These are phyloP conservation scores for Mesitornis unicolor DNA, from an alignment of 2,113 vertebrate genomes.

Conservation along the genomic window DNA sequence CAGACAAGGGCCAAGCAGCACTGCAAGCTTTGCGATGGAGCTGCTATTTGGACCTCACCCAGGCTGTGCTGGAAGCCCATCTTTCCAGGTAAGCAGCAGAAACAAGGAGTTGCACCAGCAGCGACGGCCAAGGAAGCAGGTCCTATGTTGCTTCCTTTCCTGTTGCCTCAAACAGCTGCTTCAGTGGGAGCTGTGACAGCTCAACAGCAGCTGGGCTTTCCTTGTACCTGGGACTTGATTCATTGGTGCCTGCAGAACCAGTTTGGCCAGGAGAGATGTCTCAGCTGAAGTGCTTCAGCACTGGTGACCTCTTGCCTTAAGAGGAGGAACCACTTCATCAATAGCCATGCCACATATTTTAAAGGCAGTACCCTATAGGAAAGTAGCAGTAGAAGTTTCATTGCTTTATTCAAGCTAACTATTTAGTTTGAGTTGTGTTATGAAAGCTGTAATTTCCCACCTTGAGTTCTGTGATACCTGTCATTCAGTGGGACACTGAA, in stretches of 20 bases:
- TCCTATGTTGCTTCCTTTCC: fast-evolving
- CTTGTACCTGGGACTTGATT: background rate
- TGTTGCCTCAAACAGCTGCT: background rate
- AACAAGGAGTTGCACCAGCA: background rate
- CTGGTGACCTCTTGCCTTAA: background rate
- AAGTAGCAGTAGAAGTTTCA: background rate
- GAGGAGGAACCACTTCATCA: background rate
- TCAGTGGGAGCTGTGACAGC: background rate
- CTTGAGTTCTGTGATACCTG: background rate
- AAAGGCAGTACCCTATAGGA: background rate
- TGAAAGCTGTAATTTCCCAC: background rate
- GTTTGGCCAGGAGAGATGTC: background rate
- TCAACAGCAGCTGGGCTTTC: background rate
- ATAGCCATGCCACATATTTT: background rate
- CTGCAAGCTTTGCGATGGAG: background rate
- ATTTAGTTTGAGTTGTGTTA: background rate
- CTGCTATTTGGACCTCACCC: background rate
- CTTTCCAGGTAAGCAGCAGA: background rate
- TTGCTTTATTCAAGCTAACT: background rate
- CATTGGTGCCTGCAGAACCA: background rate
- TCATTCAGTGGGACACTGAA: background rate
- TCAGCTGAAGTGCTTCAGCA: background rate
- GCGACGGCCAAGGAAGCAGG: background rate
- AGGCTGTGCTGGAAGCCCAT: background rate
- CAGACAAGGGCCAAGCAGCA: fast-evolving